These are phyloP conservation scores for Hoplodrina ambigua DNA, from an alignment of 2,888 invertebrate genomes.

Conservation along the genomic window DNA sequence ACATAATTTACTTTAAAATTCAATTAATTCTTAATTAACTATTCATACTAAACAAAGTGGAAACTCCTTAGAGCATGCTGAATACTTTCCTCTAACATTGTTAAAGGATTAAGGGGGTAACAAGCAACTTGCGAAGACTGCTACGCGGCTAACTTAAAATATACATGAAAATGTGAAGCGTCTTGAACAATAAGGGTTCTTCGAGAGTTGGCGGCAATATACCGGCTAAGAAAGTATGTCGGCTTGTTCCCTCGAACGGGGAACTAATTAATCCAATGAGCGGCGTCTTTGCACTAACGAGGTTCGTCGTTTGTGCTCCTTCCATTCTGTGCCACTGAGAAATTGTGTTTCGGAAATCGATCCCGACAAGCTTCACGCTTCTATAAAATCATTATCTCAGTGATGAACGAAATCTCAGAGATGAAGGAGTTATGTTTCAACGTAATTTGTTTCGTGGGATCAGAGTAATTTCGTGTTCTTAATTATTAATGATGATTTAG, in stretches of 20 bases:
- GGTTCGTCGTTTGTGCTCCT: constrained; percentile 83
- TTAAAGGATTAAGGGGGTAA: constrained; percentile 80
- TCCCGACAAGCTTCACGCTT: constrained; percentile 67
- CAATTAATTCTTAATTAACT: constrained; percentile 81
- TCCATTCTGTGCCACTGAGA: constrained; percentile 75
- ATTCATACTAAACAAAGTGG: constrained; percentile 78
- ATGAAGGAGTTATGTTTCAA: constrained; percentile 52
- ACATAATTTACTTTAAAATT: constrained; percentile 69
- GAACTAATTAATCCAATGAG: constrained; percentile 89
- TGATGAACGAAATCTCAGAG: constrained; percentile 46
- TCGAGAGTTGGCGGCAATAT: constrained; percentile 69
- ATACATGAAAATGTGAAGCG: constrained; percentile 80
- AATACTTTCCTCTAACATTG: constrained; percentile 81
- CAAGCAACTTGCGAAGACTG: constrained; percentile 72
- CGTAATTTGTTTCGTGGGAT: constrained; percentile 47
- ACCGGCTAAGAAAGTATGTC: constrained; percentile 77
- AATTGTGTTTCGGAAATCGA: constrained; percentile 81
- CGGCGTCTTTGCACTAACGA: constrained; percentile 86
- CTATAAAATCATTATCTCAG: constrained; percentile 59
- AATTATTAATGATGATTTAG: constrained; percentile 54
- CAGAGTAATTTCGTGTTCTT: constrained; percentile 47
- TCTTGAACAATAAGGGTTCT: constrained; percentile 77
- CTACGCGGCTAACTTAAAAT: constrained; percentile 78
- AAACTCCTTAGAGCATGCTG: constrained; percentile 73
- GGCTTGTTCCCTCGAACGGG: constrained; percentile 78